phyloP scores from a whole-genome alignment of 2,113 vertebrate species.

The Lagenorhynchus albirostris region DNA sequence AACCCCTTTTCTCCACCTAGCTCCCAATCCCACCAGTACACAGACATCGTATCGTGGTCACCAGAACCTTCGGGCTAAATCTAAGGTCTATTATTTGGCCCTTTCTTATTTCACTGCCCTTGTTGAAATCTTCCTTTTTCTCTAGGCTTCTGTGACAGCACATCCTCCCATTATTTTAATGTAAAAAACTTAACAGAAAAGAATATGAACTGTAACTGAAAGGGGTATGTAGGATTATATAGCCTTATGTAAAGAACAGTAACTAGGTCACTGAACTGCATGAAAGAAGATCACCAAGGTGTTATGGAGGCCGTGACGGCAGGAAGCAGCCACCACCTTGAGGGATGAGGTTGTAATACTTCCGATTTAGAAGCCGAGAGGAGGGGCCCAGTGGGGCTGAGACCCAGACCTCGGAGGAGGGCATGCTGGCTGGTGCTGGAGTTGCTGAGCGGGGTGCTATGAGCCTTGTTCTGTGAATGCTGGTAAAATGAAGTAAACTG shows the following conservation, averaged over 20 bases:
- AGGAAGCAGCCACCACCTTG: neutral
- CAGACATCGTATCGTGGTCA: neutral
- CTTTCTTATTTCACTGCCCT: neutral
- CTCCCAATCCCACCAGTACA: neutral
- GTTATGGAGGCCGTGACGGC: fast-evolving
- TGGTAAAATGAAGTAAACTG: neutral
- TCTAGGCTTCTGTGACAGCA: neutral
- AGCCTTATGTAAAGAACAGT: neutral
- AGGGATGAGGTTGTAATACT: neutral
- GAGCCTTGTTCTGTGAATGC: neutral
- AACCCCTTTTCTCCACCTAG: neutral
- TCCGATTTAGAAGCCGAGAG: neutral
- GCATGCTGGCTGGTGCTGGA: fast-evolving
- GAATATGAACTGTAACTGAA: neutral
- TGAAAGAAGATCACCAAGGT: neutral
- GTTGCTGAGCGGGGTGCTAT: neutral
- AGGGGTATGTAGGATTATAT: neutral
- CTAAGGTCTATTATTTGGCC: neutral
- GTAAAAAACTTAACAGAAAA: neutral
- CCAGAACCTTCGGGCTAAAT: neutral
- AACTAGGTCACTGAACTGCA: neutral
- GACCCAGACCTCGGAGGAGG: neutral
- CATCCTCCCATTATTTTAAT: neutral
- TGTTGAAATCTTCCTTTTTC: neutral
- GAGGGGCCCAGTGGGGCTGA: neutral